Conservation (phyloP, 2,888 invertebrate genomes). For the Koerneria pararmatus region DNA sequence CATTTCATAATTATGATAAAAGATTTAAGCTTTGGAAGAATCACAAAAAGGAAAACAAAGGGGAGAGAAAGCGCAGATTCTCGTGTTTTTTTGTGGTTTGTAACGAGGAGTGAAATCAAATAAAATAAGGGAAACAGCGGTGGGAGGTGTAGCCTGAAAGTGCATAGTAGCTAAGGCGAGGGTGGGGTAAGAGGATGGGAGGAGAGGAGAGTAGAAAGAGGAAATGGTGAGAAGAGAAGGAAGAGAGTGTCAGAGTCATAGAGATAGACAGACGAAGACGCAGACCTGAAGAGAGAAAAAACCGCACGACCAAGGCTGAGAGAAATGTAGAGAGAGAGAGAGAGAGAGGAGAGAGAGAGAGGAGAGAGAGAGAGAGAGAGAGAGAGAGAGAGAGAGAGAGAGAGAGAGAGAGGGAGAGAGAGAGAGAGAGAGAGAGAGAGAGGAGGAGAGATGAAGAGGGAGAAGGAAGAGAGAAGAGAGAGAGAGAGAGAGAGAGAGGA, state of each 20-base stretch:
- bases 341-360: background rate
- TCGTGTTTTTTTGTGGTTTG: too few relatives aligned
- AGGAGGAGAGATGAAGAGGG: background rate
- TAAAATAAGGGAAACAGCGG: too few relatives aligned
- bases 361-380: background rate
- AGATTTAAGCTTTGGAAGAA: too few relatives aligned
- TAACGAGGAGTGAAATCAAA: too few relatives aligned
- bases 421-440: background rate
- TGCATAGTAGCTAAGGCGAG: too few relatives aligned
- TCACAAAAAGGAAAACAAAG: too few relatives aligned
- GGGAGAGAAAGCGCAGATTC: too few relatives aligned
- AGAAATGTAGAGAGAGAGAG: background rate
- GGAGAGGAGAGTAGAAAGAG: background rate
- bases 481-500: background rate
- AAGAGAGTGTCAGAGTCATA: conserved; percentile 24
- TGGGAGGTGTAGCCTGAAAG: too few relatives aligned
- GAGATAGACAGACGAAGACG: conserved; percentile 12
- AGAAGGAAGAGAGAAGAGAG: background rate
- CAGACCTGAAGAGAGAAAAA: background rate
- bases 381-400: background rate
- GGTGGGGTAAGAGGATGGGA: background rate
- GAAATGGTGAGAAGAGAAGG: background rate
- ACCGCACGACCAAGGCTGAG: background rate
- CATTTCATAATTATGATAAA: too few relatives aligned
- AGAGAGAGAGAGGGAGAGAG: background rate